phyloP scores from a whole-genome alignment of 2,113 vertebrate species.

The Odocoileus hemionus region DNA sequence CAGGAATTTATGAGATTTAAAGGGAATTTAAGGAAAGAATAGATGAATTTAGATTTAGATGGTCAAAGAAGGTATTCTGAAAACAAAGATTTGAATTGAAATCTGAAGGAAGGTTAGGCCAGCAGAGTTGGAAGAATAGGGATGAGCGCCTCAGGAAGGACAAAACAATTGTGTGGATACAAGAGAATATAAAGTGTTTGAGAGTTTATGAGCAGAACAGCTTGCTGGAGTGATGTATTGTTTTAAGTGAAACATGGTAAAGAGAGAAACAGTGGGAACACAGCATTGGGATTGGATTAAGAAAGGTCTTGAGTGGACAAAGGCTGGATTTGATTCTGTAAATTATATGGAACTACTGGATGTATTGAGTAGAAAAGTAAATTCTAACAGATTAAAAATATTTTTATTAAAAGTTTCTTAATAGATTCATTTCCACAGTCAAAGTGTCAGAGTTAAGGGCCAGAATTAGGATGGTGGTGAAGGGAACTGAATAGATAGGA shows the following conservation, averaged over 20 bases:
- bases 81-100: not conserved
- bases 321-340: not conserved
- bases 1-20: not conserved
- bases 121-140: not conserved
- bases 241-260: not conserved
- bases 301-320: not conserved
- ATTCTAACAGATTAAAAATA: not conserved
- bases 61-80: not conserved
- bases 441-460: not conserved
- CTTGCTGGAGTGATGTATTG: not conserved
- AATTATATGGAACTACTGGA: not conserved
- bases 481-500: not conserved
- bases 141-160: not conserved
- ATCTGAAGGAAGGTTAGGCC: not conserved
- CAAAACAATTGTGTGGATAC: not conserved
- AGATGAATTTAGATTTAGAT: not conserved
- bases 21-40: not conserved
- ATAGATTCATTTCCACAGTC: not conserved
- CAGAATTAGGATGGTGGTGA: not conserved
- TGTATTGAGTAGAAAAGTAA: not conserved
- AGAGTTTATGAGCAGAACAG: not conserved
- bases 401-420: not conserved
- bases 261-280: not conserved
- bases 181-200: not conserved
- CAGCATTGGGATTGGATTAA: not conserved